Base-by-base conservation (phyloP, 2,113 vertebrate species). In the Leptosomus discolor region DNA sequence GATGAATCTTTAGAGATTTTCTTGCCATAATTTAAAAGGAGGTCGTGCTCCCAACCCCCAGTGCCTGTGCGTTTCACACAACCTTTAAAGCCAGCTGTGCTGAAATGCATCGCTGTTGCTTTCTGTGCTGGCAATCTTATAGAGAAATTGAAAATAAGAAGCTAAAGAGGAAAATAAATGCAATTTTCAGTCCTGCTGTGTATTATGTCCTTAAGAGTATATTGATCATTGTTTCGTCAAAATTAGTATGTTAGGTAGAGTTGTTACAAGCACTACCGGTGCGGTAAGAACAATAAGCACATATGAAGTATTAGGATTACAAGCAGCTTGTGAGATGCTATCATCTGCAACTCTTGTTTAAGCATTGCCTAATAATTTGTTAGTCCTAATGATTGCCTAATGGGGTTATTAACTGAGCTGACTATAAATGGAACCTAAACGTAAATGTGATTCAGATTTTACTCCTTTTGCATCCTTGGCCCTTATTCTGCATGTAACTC, bases 11-110 rank as follows among this genome's bases (percentile, higher is more conserved):
- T 48, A 63, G 89, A 85, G 87, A 19, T 91, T 95, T 95, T 85
- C 87, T 76, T 89, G 67, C 79, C 36, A 5, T 77, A 29, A 79
- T 94, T 96, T 77, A 12, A 77, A 75, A 65, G 57, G 60, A 90
- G 69, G 6, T 54, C 1, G 0, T 2, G 5, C 48, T 51, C 54
- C 0, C 0, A 78, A 56, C 11, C 34, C 17, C 46, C 3, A 0
- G 12, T 67, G 92, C 65, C 64, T 58, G 15, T 54, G 29, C 4
- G 0, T 74, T 87, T 92, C 82, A 54, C 56, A 56, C 26, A 88
- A 4, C 45, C 53, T 90, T 77, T 75, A 71, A 83, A 94, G 70
- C 51, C 41, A 88, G 73, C 82, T 60, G 57, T 69, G 61, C 78
- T 77, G 88, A 84, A 95, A 79, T 74, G 29, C 41, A 60, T 68